phyloP scores from a whole-genome alignment of 2,888 invertebrate genomes.

The Chironomus riparius region DNA sequence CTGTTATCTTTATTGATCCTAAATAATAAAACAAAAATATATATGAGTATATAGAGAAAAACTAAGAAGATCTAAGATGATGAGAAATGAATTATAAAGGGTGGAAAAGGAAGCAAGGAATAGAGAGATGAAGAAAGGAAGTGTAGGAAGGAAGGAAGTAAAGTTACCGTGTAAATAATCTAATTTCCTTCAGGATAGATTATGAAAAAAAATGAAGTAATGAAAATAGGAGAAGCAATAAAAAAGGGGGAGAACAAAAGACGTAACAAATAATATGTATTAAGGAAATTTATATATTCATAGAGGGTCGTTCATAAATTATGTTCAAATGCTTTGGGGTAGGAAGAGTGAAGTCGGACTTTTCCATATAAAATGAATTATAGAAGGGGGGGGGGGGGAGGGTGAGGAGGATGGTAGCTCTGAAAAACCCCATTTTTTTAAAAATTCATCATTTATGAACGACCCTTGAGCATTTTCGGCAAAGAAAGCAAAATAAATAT shows the following conservation, averaged over 20 bases:
- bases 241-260: neutral
- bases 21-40: no score
- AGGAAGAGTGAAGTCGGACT: no score
- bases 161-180: conserved; percentile 9
- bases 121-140: neutral
- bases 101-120: neutral
- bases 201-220: neutral
- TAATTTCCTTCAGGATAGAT: conserved; percentile 16
- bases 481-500: neutral
- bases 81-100: neutral
- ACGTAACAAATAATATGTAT: neutral
- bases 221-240: neutral
- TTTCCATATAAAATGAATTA: no score
- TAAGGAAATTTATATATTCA: neutral
- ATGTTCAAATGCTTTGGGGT: no score
- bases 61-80: neutral
- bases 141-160: neutral
- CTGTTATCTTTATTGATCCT: neutral
- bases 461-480: no score
- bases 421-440: no score
- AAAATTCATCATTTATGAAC: no score
- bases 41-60: no score
- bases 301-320: no score
- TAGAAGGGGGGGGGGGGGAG: no score
- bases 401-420: no score